Evolutionary conservation across 2,888 invertebrate species (phyloP), one percentile per base, ranked within the genome.

Genomic region (Dryadula phaetusa): DNA sequence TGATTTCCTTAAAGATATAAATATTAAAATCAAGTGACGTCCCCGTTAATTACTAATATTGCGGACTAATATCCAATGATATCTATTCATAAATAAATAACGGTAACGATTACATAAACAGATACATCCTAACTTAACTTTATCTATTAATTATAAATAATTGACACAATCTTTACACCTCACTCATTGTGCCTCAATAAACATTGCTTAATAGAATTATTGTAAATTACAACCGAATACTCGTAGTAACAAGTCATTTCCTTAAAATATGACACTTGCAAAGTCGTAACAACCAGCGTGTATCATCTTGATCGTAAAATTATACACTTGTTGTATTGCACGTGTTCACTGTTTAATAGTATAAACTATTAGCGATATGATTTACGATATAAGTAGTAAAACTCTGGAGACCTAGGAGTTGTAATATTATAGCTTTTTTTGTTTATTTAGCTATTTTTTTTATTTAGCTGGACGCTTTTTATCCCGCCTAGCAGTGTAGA

Each of bases 231-330:
- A n/a, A 3, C n/a, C 49, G 10, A 56, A 62, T 16, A 46, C 22
- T 56, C 37, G 18, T n/a, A n/a, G 22, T 40, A 62, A 62, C 34
- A 20, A 56, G 54, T 40, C 47, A 32, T 66, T 62, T 32, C 32
- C 47, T 37, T 62, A 47, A 62, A 46, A 62, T 56, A 56, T 56
- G 44, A 37, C 56, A 47, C 54, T 64, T 56, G 37, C 37, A 54
- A 62, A 60, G 60, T 60, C 60, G 44, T 60, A 42, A 60, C 44
- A 28, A 22, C 4, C 37, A 22, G 22, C 37, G 42, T 60, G 60
- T 60, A 60, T 60, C 56, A 60, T 60, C 60, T 60, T 20, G 44
- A 28, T 60, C 60, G 42, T 60, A 44, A 44, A 60, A 42, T 14
- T 44, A 28, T 60, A 7, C 14, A 44, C 28, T 18, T 14, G 44